These are phyloP conservation scores for Odontocerum albicorne DNA, from an alignment of 2,888 invertebrate species.

Conservation along the genomic window DNA sequence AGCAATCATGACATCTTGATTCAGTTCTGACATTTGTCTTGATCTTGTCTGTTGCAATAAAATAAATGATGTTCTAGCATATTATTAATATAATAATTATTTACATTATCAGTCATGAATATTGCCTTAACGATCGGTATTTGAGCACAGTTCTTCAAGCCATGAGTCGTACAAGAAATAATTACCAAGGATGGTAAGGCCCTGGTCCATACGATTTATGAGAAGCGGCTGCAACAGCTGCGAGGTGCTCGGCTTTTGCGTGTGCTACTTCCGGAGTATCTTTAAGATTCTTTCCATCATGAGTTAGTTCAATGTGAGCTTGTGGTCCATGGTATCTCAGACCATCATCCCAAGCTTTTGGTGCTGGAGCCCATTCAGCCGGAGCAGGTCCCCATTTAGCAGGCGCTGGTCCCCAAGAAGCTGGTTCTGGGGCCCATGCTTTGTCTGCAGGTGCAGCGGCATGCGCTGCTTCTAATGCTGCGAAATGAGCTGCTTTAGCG, in stretches of 20 bases:
- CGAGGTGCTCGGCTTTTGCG: conserved; percentile 54
- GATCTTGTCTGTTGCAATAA: background rate
- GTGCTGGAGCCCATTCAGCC: conserved; percentile 4
- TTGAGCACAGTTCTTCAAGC: no score
- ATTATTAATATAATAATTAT: no score
- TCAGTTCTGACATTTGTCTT: background rate
- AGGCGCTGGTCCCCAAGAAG: conserved; percentile 9
- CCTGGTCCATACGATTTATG: conserved; percentile 1
- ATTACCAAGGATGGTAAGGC: background rate
- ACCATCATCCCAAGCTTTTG: background rate
- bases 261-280: conserved; percentile 60
- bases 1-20: background rate
- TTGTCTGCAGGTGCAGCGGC: conserved; percentile 15
- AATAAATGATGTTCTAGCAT: conserved; percentile 4
- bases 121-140: background rate
- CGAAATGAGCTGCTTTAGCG: conserved; percentile 47
- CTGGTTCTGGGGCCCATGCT: background rate
- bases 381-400: conserved; percentile 13
- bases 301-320: conserved; percentile 52
- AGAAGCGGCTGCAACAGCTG: conserved; percentile 52
- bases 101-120: conserved; percentile 15
- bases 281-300: conserved; percentile 57
- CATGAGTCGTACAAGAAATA: background rate
- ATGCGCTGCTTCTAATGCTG: conserved; percentile 49
- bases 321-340: conserved; percentile 51